Evolutionary conservation across 2,113 vertebrate genomes (phyloP), one percentile per base, ranked within the genome.

Genomic region (Microtus pennsylvanicus): DNA sequence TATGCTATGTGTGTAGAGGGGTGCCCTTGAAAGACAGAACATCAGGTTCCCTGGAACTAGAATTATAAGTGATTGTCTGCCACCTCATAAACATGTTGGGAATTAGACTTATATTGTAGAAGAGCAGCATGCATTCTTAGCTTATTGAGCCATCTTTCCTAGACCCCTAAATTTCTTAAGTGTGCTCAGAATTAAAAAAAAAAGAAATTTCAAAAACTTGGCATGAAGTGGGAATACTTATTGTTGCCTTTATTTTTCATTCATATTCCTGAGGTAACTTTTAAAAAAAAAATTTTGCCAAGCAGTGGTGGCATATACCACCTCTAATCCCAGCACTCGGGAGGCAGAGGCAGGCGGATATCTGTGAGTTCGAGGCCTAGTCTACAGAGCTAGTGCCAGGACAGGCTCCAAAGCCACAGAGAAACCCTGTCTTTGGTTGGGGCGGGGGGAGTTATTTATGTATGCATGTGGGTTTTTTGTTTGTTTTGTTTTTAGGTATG

Each of bases 221-320:
- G 19, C 21, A 19, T 82, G 8, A 67, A 52, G 30, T 88, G 55
- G 38, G 65, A 47, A 3, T 90, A 17, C 5, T 74, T 28, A 67
- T 81, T 67, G 14, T 85, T 89, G 35, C 45, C 38, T 69, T 94
- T 55, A 65, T 58, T 90, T 90, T 91, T 89, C 58, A 70, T 70
- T n/a, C 5, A 21, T 87, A 61, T 81, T 95, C 2, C 30, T 90
- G 45, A 47, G 90, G 22, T 28, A 86, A 21, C 28, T 55, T 55
- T 63, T 82, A 12, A 13, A 67, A 67, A 67, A 67, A 52, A 13
- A 67, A 30, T 12, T 67, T 63, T 63, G 3, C 52, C 16, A 4
- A 55, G 52, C 52, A 52, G 52, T 52, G 52, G 3, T 52, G 52
- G 52, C 52, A 55, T 55, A 17, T 55, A 55, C 52, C 52, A 55